A percentile compares a stretch with the other conserved stretches of the same genome.
Evolutionary conservation across 2,888 invertebrate species (phyloP).

Genomic region (Ochropleura leucogaster): DNA sequence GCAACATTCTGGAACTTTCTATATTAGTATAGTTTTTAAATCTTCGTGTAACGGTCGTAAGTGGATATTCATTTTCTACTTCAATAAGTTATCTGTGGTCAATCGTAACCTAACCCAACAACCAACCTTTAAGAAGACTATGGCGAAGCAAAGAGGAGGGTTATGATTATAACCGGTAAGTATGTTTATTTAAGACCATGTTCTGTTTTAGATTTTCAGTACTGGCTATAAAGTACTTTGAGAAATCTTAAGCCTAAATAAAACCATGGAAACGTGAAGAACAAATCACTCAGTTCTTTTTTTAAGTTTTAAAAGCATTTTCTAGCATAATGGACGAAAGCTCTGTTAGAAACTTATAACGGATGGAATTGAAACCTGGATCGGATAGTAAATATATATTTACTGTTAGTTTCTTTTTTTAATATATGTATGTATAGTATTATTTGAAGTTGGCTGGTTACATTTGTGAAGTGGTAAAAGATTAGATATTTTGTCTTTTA

Average conservation of each 20-base stretch:
- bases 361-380: slow-evolving; percentile 1
- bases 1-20: neutral
- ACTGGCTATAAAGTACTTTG: neutral
- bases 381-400: neutral
- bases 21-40: neutral
- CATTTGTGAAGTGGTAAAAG: neutral
- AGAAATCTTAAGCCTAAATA: neutral
- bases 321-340: neutral
- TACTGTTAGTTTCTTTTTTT: neutral
- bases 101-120: neutral
- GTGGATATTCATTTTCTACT: neutral
- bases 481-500: neutral
- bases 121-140: too few relatives aligned
- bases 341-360: neutral
- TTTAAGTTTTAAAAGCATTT: neutral
- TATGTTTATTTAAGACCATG: neutral
- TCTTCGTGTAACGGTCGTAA: neutral
- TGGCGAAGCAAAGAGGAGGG: too few relatives aligned
- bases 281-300: neutral
- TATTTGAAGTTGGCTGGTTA: neutral
- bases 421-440: neutral
- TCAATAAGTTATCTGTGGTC: neutral
- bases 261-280: neutral
- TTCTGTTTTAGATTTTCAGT: neutral
- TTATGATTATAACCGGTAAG: too few relatives aligned